Percentiles rank a stretch among this genome's conserved stretches.
These are phyloP conservation scores for Thelaira solivaga DNA, from an alignment of 2,888 invertebrate genomes.

Conservation along the genomic window DNA sequence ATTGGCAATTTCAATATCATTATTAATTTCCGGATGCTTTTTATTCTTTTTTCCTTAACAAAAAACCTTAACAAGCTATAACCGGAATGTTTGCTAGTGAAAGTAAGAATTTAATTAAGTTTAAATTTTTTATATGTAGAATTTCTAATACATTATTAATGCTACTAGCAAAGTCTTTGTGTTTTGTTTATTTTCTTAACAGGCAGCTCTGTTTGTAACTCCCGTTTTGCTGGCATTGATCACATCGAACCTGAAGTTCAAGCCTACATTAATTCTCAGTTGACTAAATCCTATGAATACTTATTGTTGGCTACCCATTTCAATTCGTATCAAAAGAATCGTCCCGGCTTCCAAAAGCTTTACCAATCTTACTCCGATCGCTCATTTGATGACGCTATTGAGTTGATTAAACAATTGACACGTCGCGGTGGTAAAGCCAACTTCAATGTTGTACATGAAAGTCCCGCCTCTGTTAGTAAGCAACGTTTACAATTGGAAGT, in stretches of 20 bases:
- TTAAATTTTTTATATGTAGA: background rate
- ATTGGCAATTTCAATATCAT: slow-evolving; percentile 7
- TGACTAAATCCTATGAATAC: slow-evolving; percentile 86
- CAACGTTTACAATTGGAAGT: slow-evolving; percentile 65
- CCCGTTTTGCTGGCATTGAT: slow-evolving; percentile 70
- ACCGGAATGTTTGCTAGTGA: slow-evolving; percentile 71
- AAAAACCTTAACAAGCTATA: slow-evolving; percentile 67
- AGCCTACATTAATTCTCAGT: slow-evolving; percentile 79
- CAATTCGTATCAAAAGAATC: slow-evolving; percentile 85
- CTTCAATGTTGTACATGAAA: slow-evolving; percentile 75
- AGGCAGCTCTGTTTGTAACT: slow-evolving; percentile 67
- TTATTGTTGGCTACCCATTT: slow-evolving; percentile 86
- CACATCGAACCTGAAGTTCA: slow-evolving; percentile 70
- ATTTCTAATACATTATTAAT: background rate
- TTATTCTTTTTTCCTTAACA: slow-evolving; percentile 51
- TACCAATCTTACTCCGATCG: slow-evolving; percentile 86
- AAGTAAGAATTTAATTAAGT: slow-evolving; percentile 66
- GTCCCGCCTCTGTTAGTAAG: slow-evolving; percentile 64
- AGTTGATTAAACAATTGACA: slow-evolving; percentile 86
- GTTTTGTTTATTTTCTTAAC: slow-evolving; percentile 30
- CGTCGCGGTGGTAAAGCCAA: slow-evolving; percentile 83
- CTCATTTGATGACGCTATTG: slow-evolving; percentile 85
- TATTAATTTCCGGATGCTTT: slow-evolving; percentile 57
- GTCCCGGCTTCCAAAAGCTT: slow-evolving; percentile 86
- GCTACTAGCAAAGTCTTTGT: background rate